Conservation (phyloP, 2,888 invertebrate species). For the Drosophila rellima region DNA sequence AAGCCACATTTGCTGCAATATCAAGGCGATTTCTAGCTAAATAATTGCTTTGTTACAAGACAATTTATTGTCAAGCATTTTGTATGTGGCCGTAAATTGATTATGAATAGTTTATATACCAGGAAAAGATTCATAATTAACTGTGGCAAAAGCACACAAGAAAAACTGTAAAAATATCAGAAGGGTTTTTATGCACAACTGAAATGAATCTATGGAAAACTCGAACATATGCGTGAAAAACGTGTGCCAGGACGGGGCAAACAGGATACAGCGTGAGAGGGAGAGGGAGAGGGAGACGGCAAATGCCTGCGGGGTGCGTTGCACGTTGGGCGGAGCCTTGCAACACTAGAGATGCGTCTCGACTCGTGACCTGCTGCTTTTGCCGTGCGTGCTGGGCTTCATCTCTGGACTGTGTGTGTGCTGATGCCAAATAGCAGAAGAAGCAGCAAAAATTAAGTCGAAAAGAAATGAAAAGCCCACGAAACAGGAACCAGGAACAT, state of each 20-base stretch:
- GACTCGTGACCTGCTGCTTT: slow-evolving; percentile 22
- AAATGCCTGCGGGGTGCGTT: slow-evolving; percentile 7
- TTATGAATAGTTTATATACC: not conserved
- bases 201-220: slow-evolving; percentile 47
- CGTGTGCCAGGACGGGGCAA: slow-evolving; percentile 31
- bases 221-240: slow-evolving; percentile 62
- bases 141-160: not conserved
- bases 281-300: slow-evolving; percentile 3
- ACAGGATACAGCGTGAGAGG: slow-evolving; percentile 43
- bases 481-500: not conserved
- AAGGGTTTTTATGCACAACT: not conserved
- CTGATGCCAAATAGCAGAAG: slow-evolving; percentile 6
- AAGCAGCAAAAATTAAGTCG: not conserved
- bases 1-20: not conserved
- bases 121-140: not conserved
- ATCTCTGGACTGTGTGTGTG: not conserved
- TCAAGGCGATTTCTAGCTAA: no score
- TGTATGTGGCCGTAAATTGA: not conserved
- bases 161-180: no score
- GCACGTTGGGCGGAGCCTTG: slow-evolving; percentile 8
- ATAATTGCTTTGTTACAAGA: no score
- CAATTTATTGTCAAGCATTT: not conserved
- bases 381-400: slow-evolving; percentile 12
- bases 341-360: slow-evolving; percentile 26
- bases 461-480: slow-evolving; percentile 5